A percentile compares a stretch with the other conserved stretches of the same genome.
phyloP scores from a whole-genome alignment of 2,888 invertebrate species.

The Dendrolimus pini region DNA sequence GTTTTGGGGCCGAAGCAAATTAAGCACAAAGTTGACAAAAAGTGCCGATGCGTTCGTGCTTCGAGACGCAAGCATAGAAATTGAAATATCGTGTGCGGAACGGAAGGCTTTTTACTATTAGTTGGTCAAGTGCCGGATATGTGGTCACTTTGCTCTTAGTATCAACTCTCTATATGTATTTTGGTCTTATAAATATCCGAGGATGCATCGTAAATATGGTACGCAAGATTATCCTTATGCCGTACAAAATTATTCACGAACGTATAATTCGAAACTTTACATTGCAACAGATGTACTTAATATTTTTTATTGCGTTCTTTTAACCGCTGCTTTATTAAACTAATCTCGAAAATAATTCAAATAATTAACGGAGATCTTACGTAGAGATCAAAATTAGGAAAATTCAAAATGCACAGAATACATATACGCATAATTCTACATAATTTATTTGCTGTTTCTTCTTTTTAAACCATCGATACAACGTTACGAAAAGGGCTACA shows the following conservation, averaged over 20 bases:
- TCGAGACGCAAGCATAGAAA: conserved; percentile 41
- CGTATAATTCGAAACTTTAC: not conserved
- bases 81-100: conserved; percentile 65
- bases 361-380: no score
- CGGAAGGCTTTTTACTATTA: conserved; percentile 58
- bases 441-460: no score
- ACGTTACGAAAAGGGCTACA: no score
- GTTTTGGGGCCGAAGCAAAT: conserved; percentile 49
- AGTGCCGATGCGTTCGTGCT: conserved; percentile 27
- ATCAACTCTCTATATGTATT: conserved; percentile 29
- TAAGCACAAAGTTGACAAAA: conserved; percentile 64
- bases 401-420: no score
- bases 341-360: no score
- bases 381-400: no score
- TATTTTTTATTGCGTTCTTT: no score
- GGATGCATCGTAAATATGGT: conserved; percentile 25
- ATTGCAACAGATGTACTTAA: no score
- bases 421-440: no score
- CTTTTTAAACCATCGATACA: no score
- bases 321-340: no score
- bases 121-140: conserved; percentile 63
- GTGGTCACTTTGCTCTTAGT: conserved; percentile 43
- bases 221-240: conserved; percentile 20
- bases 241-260: not conserved
- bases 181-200: conserved; percentile 21